Percentiles rank a stretch among this genome's conserved stretches.
Conservation (phyloP, 2,113 vertebrate genomes). For the Passer domesticus region DNA sequence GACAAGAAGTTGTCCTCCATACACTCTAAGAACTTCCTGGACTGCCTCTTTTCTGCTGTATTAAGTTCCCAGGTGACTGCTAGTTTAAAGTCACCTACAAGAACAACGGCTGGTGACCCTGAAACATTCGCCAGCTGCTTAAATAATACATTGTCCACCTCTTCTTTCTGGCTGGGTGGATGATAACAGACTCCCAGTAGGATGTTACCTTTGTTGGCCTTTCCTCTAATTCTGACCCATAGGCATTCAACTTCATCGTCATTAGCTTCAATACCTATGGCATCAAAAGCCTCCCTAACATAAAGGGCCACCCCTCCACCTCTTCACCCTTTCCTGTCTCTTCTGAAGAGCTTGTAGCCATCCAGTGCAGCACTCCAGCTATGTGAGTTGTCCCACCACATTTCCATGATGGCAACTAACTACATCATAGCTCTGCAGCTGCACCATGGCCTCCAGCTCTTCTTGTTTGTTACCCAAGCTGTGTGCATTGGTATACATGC, state of each 20-base stretch:
- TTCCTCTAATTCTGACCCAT: too few species aligned
- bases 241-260: too few species aligned
- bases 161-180: neutral
- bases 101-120: neutral
- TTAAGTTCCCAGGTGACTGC: neutral
- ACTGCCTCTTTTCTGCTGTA: neutral
- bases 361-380: neutral
- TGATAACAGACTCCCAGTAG: too few species aligned
- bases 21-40: neutral
- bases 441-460: neutral
- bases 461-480: neutral
- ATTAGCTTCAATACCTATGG: neutral
- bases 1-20: neutral
- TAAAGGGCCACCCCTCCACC: neutral
- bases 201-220: too few species aligned
- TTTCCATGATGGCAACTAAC: rapidly evolving
- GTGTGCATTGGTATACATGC: rapidly evolving
- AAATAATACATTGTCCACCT: too few species aligned
- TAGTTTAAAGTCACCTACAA: neutral
- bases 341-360: neutral
- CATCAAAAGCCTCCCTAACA: neutral
- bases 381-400: rapidly evolving
- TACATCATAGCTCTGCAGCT: too few species aligned
- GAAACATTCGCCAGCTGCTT: neutral
- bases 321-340: neutral